Evolutionary conservation across 2,888 invertebrate genomes (phyloP), one percentile per base, ranked within the genome.

Genomic region (Eulithis prunata): DNA sequence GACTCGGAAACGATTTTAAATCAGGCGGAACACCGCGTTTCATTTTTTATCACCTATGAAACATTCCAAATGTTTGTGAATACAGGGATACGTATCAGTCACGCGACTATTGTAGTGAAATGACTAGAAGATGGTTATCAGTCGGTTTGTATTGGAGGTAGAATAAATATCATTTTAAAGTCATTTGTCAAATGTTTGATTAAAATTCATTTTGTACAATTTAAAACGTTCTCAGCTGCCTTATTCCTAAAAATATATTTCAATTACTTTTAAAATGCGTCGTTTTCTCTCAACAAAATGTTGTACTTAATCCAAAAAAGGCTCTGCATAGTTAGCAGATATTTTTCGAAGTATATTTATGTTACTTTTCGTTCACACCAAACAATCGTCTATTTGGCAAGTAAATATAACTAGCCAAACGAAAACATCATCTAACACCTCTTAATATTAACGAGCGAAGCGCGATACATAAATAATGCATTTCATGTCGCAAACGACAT

Each of bases 361-460:
- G 6, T 59, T 54, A 68, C 66, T 70, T 75, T 77, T 82, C 87
- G 84, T 86, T 85, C 90, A 87, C 90, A 90, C 88, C 87, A 83
- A 81, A 75, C 71, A 76, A 71, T 67, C 57, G 49, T 61, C 38
- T 65, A 81, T 88, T 90, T 89, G 89, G 90, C 90, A 88, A 89
- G 87, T 87, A 76, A 72, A 61, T 47, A 21, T 12, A 53, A 60
- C 73, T 69, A 69, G 73, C 75, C 70, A 68, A 68, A 67, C 32
- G 43, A 62, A 65, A 64, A 66, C 69, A 51, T 65, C 67, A 73
- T 71, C 47, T 77, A 75, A 80, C 79, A 80, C 77, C 79, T 76
- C 76, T 78, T 75, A 78, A 79, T 75, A 79, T n/a, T 77, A 77
- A 78, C 79, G 82, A 86, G 89, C 87, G 79, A 91, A 91, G 90